These are phyloP conservation scores for Hyaena hyaena DNA, from an alignment of 2,113 vertebrate genomes.

Conservation along the genomic window DNA sequence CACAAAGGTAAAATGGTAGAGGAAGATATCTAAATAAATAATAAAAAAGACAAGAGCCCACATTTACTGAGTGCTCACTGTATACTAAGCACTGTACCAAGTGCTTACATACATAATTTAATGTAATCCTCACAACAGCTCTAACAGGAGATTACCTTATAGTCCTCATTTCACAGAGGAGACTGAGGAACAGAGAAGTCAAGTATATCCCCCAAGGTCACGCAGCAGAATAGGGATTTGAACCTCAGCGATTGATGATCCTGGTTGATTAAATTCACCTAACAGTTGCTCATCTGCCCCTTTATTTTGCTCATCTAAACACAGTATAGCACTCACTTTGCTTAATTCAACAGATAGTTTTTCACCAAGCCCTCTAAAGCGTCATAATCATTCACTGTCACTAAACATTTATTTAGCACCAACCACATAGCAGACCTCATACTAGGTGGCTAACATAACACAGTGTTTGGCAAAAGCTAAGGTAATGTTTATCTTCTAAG, in stretches of 20 bases:
- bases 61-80: neutral
- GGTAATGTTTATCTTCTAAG: slow-evolving; percentile 13
- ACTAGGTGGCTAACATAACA: neutral
- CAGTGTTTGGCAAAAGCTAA: neutral
- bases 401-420: slow-evolving; percentile 46
- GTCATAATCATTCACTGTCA: slow-evolving; percentile 1
- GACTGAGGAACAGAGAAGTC: neutral
- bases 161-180: neutral
- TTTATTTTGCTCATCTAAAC: neutral
- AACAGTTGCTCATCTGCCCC: neutral
- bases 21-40: slow-evolving; percentile 32
- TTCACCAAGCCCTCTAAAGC: neutral
- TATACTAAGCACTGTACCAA: neutral
- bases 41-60: neutral
- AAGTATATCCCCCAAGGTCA: neutral
- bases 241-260: neutral
- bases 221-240: neutral
- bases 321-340: neutral
- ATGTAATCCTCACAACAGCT: neutral
- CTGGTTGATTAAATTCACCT: neutral
- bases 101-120: neutral
- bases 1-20: neutral
- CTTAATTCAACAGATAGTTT: neutral
- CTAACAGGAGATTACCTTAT: neutral
- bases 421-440: neutral